Percentiles rank a stretch among this genome's conserved stretches.
Conservation (phyloP, 2,888 invertebrate species). For the Leistus spinibarbis region DNA sequence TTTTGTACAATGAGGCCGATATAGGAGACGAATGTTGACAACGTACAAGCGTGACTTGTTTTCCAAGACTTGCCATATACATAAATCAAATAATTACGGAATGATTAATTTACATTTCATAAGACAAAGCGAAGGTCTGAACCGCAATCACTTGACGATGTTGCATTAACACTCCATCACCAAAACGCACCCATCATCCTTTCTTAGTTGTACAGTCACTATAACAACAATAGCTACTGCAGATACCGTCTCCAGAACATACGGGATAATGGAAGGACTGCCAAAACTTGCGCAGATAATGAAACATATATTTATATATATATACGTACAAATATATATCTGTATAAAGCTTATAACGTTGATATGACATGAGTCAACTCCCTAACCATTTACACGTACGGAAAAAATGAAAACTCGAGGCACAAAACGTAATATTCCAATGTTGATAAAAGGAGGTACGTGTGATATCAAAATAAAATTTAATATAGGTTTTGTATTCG, state of each 20-base stretch:
- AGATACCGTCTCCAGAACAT: not conserved
- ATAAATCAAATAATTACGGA: constrained; percentile 40
- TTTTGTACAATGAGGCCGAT: too few relatives aligned
- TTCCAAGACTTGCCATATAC: constrained; percentile 19
- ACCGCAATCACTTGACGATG: too few relatives aligned
- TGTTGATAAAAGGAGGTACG: constrained; percentile 7
- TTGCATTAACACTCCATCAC: not conserved
- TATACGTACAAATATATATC: not conserved
- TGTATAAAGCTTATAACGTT: constrained; percentile 1
- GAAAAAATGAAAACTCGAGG: not conserved
- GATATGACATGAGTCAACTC: constrained; percentile 16
- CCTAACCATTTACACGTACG: not conserved
- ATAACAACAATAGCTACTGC: not conserved
- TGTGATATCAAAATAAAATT: constrained; percentile 27
- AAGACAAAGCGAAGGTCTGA: not conserved
- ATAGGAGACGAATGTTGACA: not conserved
- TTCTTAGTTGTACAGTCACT: not conserved
- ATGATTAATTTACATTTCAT: constrained; percentile 35
- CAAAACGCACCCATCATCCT: not conserved
- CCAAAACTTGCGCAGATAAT: too few relatives aligned
- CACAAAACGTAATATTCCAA: constrained; percentile 2
- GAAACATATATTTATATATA: too few relatives aligned
- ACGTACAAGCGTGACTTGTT: constrained; percentile 14
- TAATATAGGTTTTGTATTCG: constrained; percentile 20
- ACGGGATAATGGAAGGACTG: too few relatives aligned